Evolutionary conservation across 2,113 vertebrate species (phyloP).

Genomic region (Pedionomus torquatus): DNA sequence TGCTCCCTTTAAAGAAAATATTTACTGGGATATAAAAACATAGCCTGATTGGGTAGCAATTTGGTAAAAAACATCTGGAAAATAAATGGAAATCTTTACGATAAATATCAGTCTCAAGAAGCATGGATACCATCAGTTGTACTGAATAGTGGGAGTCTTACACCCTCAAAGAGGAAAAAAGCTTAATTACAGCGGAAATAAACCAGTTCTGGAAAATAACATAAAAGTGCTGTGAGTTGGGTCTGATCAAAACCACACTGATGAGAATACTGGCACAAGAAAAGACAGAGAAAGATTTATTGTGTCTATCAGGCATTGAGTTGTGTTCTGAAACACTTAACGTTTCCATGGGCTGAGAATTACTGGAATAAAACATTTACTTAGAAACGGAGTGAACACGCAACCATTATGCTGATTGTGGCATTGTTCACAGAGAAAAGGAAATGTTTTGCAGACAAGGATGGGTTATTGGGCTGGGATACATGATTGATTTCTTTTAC

Average conservation of each 20-base stretch:
- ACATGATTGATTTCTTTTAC: neutral
- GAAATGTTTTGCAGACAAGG: neutral
- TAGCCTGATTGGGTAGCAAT: conserved; percentile 8
- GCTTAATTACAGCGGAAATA: conserved; percentile 53
- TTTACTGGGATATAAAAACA: conserved; percentile 21
- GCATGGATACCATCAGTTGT: conserved; percentile 22
- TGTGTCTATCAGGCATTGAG: conserved; percentile 28
- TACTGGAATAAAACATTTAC: conserved; percentile 1
- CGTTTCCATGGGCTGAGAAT: conserved; percentile 4
- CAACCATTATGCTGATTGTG: neutral
- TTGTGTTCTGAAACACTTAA: neutral
- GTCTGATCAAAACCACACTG: conserved; percentile 55
- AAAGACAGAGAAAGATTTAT: conserved; percentile 32
- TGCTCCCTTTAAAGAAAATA: conserved; percentile 15
- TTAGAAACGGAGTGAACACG: neutral
- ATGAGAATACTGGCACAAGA: conserved; percentile 30
- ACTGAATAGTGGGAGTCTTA: conserved; percentile 8
- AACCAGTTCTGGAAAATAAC: conserved; percentile 2
- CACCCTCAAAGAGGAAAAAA: conserved; percentile 32
- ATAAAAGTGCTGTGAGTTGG: conserved; percentile 29
- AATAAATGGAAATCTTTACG: conserved; percentile 49
- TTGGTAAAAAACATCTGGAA: conserved; percentile 55
- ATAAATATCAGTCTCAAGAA: conserved; percentile 27
- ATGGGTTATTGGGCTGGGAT: neutral
- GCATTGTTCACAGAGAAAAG: neutral